These are phyloP conservation scores for Thermophis baileyi DNA, from an alignment of 2,113 vertebrate species.

Conservation along the genomic window DNA sequence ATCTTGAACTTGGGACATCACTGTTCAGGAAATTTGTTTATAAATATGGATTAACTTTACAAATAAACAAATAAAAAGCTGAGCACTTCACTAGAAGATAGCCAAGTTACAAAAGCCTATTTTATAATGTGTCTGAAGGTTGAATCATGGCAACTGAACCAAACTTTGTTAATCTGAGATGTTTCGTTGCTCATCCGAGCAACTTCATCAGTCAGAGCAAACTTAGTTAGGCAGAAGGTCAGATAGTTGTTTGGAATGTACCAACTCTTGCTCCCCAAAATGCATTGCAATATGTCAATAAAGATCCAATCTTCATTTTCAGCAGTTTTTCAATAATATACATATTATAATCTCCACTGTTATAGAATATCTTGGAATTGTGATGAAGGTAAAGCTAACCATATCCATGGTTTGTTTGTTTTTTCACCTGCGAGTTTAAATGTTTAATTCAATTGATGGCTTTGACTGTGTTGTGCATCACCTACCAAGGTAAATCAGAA, in stretches of 20 bases:
- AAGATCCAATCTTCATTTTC: neutral
- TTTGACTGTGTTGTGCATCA: neutral
- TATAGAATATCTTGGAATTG: neutral
- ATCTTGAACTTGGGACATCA: neutral
- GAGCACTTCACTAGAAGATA: neutral
- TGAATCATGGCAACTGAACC: neutral
- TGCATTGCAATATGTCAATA: neutral
- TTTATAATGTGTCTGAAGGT: neutral
- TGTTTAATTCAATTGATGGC: neutral
- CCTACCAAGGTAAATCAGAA: neutral
- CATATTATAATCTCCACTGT: neutral
- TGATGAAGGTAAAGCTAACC: neutral
- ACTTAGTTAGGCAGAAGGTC: neutral
- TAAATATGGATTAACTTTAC: neutral
- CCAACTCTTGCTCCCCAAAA: neutral
- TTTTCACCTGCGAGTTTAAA: neutral
- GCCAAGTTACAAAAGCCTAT: neutral
- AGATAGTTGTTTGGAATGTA: neutral
- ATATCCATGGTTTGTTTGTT: neutral
- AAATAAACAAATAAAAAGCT: neutral
- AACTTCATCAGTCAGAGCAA: neutral
- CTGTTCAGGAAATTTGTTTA: neutral
- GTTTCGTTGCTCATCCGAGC: neutral
- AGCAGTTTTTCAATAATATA: neutral
- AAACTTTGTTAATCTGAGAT: neutral